A percentile compares a stretch with the other conserved stretches of the same genome.
phyloP scores from a whole-genome alignment of 2,888 invertebrate species.

The Bombylius discolor region DNA sequence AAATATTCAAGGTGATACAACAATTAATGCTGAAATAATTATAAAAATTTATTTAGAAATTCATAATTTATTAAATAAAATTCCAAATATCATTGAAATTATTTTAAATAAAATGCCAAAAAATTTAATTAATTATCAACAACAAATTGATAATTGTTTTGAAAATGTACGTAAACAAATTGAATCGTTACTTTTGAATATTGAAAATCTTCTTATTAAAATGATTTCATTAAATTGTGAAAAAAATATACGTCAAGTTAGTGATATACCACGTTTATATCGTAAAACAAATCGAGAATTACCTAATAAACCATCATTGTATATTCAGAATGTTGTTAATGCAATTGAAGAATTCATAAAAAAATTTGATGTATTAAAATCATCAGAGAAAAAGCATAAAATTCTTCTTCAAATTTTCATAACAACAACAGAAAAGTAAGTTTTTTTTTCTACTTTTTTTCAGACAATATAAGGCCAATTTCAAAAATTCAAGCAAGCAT shows the following conservation, averaged over 20 bases:
- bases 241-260: constrained; percentile 63
- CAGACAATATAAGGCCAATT: too few relatives aligned
- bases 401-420: constrained; percentile 16
- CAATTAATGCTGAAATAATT: neutral
- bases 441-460: neutral
- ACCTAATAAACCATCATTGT: constrained; percentile 64
- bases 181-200: constrained; percentile 18
- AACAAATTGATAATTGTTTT: constrained; percentile 2
- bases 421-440: neutral
- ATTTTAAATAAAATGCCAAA: constrained; percentile 7
- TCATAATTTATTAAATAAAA: constrained; percentile 5
- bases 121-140: neutral
- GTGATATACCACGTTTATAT: constrained; percentile 85
- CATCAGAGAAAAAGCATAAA: constrained; percentile 21
- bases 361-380: constrained; percentile 17
- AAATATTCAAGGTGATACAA: neutral
- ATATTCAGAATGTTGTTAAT: constrained; percentile 47
- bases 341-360: constrained; percentile 37
- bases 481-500: too few relatives aligned
- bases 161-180: constrained; percentile 3
- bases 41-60: constrained; percentile 10
- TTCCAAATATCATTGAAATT: neutral
- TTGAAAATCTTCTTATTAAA: constrained; percentile 33
- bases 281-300: constrained; percentile 81
- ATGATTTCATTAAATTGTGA: constrained; percentile 39